Conservation (phyloP, 2,797 vertebrate species). For the Xenentodon cancila region DNA sequence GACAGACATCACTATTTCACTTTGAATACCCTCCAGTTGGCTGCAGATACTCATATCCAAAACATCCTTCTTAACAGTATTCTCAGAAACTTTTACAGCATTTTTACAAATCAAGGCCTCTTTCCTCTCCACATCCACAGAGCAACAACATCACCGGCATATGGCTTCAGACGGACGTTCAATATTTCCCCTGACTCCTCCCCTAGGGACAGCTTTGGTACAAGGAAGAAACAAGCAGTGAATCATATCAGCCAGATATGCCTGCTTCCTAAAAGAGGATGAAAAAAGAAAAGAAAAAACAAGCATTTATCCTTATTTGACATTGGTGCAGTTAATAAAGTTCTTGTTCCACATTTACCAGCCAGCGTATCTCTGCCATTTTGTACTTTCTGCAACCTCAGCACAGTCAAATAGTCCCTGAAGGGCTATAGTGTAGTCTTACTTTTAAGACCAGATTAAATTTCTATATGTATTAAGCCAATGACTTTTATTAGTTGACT, state of each 20-base stretch:
- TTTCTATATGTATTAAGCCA: neutral
- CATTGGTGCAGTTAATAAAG: slow-evolving; percentile 49
- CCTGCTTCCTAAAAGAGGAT: slow-evolving; percentile 21
- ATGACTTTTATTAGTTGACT: slow-evolving; percentile 5
- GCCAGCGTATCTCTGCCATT: slow-evolving; percentile 34
- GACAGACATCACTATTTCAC: too few relatives aligned
- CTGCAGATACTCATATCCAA: neutral
- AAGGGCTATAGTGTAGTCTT: slow-evolving; percentile 4
- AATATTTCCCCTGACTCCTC: slow-evolving; percentile 63
- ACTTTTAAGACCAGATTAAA: slow-evolving; percentile 9
- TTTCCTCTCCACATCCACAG: slow-evolving; percentile 30
- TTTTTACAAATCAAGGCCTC: slow-evolving; percentile 42
- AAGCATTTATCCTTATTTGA: slow-evolving; percentile 65
- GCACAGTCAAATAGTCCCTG: slow-evolving; percentile 20
- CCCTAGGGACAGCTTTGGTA: slow-evolving; percentile 35
- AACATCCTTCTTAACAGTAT: neutral
- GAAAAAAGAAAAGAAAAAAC: slow-evolving; percentile 11
- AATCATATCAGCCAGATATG: slow-evolving; percentile 61
- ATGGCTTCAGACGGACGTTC: slow-evolving; percentile 53
- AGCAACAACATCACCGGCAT: slow-evolving; percentile 40
- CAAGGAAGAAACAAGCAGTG: slow-evolving; percentile 43
- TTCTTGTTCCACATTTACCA: slow-evolving; percentile 44
- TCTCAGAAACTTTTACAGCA: slow-evolving; percentile 30
- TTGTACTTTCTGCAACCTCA: slow-evolving; percentile 45
- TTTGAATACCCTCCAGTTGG: neutral